These are phyloP conservation scores for Ctenomys sociabilis DNA, from an alignment of 2,113 vertebrate species.

Conservation along the genomic window DNA sequence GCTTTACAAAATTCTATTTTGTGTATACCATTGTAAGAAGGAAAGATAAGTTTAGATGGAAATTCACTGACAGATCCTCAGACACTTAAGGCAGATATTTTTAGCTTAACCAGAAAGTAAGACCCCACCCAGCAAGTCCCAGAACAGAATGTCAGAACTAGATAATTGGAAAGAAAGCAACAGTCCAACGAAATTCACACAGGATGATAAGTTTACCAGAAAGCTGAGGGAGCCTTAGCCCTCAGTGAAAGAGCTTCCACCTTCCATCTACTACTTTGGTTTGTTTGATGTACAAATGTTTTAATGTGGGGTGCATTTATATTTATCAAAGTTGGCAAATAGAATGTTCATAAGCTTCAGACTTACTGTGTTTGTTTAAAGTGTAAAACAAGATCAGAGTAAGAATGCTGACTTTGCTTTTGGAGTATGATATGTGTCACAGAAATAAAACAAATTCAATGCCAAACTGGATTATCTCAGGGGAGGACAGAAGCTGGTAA, in stretches of 20 bases:
- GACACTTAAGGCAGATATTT: not conserved
- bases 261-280: no score
- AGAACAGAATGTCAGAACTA: not conserved
- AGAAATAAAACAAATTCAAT: not conserved
- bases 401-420: not conserved
- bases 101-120: not conserved
- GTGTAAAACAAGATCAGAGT: not conserved
- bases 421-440: not conserved
- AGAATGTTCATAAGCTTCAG: not conserved
- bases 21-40: not conserved
- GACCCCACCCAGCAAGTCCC: not conserved
- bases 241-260: not conserved
- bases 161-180: not conserved
- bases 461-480: not conserved
- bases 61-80: not conserved
- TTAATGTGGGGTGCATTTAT: no score
- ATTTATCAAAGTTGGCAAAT: not conserved
- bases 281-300: no score
- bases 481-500: not conserved
- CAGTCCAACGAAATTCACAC: not conserved
- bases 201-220: not conserved
- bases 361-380: not conserved
- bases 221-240: not conserved
- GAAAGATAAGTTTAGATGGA: not conserved
- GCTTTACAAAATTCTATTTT: not conserved